Evolutionary conservation across 1,140 invertebrate genomes (phyloP), one percentile per base, ranked within the genome.

Genomic region (Gonioctena quinquepunctata): DNA sequence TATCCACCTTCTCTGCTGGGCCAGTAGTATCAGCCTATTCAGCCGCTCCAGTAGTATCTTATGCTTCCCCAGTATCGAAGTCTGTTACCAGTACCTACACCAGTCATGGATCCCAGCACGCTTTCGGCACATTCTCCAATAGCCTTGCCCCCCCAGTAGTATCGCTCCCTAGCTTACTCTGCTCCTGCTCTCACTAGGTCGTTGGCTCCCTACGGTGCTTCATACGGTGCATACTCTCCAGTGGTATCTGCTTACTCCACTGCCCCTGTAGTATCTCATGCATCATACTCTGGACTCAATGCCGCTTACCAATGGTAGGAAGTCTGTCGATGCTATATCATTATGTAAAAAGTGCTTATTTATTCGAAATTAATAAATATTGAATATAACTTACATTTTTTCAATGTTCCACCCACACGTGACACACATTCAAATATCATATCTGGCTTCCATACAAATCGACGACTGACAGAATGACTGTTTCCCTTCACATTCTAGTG

Each of bases 1-100:
- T 69, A 1, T 65, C 70, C 54, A 89, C 89, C 79, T 83, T 84
- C 76, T 88, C 88, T 77, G 86, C 85, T 7, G 87, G 84, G 11
- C 80, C 85, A 42, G 26, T 59, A 65, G 68, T 74, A 11, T 62
- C 65, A 8, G n/a, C 66, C 22, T 76, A 76, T 11, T 68, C 74
- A 22, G 11, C 22, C 7, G 18, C 49, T n/a, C n/a, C n/a, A n/a
- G 5, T 57, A 13, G 25, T 52, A 6, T 7, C 27, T 4, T 67
- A 67, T 52, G 19, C 60, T 22, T 57, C 67, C 0, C 67, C 59
- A 19, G 11, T 59, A 1, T 59, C 56, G 4, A 59, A 25, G 25
- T 59, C 22, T 11, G 18, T 23, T 19, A 19, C 19, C 21, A 56
- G 52, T 19, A 4, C 52, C 23, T 59, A 59, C 23, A 59, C 56